Evolutionary conservation across 2,888 invertebrate genomes (phyloP).

Genomic region (Kuschelorhynchus macadamiae): DNA sequence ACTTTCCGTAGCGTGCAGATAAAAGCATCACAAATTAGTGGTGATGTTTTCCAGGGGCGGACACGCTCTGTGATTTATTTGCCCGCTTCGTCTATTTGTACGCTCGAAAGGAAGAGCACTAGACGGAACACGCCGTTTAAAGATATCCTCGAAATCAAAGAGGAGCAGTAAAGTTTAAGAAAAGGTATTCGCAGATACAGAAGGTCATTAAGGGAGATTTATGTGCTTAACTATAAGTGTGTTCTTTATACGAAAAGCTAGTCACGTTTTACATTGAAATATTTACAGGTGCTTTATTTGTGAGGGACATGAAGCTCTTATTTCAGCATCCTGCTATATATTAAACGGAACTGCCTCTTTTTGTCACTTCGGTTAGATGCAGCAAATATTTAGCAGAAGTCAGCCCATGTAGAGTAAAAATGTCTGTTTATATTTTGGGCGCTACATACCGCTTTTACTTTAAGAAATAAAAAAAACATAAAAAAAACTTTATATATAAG

Average conservation of each 20-base stretch:
- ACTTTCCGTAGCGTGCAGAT: slow-evolving; percentile 64
- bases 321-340: no score
- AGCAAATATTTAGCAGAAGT: no score
- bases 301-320: not conserved
- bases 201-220: slow-evolving; percentile 41
- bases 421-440: no score
- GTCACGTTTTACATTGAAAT: slow-evolving; percentile 2
- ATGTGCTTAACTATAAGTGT: slow-evolving; percentile 30
- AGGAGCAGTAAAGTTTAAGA: slow-evolving; percentile 40
- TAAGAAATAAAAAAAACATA: no score
- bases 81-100: slow-evolving; percentile 45
- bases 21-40: slow-evolving; percentile 67
- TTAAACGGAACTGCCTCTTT: no score
- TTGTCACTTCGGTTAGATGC: no score
- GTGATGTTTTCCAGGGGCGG: slow-evolving; percentile 56
- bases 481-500: no score
- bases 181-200: slow-evolving; percentile 41
- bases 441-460: no score
- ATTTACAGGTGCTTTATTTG: not conserved
- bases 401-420: no score
- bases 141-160: slow-evolving; percentile 46
- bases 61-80: slow-evolving; percentile 48
- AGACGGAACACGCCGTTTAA: slow-evolving; percentile 36
- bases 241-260: not conserved
- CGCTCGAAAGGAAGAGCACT: slow-evolving; percentile 42